phyloP scores from a whole-genome alignment of 2,113 vertebrate species.

The Chamaea fasciata region DNA sequence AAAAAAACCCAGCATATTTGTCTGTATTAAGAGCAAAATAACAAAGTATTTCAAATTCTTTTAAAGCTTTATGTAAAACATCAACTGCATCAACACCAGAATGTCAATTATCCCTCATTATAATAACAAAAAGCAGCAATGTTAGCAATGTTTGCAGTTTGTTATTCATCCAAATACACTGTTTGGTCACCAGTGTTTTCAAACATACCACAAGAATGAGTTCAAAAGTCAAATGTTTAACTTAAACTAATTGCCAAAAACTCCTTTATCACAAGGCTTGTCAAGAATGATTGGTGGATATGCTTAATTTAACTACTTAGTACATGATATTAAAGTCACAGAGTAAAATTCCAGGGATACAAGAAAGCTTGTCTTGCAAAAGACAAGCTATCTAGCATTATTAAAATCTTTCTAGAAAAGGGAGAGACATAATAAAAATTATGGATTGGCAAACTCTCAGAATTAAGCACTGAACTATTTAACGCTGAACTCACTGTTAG shows the following conservation, averaged over 20 bases:
- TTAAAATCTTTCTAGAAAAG: background rate
- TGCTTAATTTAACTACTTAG: conserved; percentile 19
- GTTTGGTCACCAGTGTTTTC: conserved; percentile 11
- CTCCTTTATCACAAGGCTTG: conserved; percentile 24
- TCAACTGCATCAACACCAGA: background rate
- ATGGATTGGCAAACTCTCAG: background rate
- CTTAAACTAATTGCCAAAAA: conserved; percentile 7
- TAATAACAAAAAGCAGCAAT: conserved; percentile 45
- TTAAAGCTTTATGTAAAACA: conserved; percentile 33
- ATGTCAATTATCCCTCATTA: conserved; percentile 39
- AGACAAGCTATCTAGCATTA: background rate
- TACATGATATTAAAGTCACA: background rate
- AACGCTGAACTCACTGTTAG: background rate
- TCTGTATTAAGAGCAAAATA: conserved; percentile 6
- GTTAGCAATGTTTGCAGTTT: conserved; percentile 35
- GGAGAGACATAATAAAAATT: background rate
- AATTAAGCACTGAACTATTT: background rate
- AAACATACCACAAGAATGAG: conserved; percentile 58
- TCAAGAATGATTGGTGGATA: conserved; percentile 23
- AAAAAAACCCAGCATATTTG: background rate
- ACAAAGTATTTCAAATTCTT: conserved; percentile 13
- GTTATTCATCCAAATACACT: conserved; percentile 23
- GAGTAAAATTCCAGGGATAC: background rate
- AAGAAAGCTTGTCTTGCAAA: background rate
- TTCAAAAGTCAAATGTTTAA: conserved; percentile 55